A percentile compares a stretch with the other conserved stretches of the same genome.
Conservation (phyloP, 2,113 vertebrate species). For the Brevimyrus niger region DNA sequence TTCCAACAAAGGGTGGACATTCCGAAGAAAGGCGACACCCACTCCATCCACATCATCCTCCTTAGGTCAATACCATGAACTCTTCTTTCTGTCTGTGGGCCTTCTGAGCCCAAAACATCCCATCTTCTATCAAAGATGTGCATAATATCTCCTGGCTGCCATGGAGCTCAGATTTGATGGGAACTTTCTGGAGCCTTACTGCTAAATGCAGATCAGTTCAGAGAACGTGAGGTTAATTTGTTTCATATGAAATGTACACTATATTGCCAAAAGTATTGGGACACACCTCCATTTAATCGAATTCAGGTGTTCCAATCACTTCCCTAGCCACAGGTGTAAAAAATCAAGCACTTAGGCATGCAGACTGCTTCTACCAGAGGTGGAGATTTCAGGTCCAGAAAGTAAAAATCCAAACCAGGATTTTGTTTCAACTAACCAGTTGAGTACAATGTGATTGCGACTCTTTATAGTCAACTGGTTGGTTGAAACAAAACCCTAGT, state of each 20-base stretch:
- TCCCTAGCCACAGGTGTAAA: no score
- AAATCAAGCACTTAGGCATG: no score
- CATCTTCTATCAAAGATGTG: not conserved
- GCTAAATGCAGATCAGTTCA: not conserved
- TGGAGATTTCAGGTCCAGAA: no score
- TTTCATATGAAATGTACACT: not conserved
- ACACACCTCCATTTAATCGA: no score
- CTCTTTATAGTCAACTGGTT: no score
- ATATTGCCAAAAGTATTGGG: no score
- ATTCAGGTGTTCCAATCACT: no score
- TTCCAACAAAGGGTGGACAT: not conserved
- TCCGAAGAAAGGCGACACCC: slow-evolving; percentile 23
- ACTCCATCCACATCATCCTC: slow-evolving; percentile 41
- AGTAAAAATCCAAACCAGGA: no score
- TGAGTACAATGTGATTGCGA: no score
- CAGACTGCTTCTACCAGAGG: no score
- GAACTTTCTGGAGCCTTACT: not conserved
- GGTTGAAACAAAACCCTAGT: no score
- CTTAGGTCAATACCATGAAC: slow-evolving; percentile 51
- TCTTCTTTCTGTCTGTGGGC: slow-evolving; percentile 48
- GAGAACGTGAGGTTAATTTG: not conserved
- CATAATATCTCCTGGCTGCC: not conserved
- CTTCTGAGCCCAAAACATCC: slow-evolving; percentile 21
- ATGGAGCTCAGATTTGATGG: not conserved
- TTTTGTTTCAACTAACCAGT: no score